Evolutionary conservation across 2,888 invertebrate species (phyloP).

Genomic region (Standfussiana lucernea): DNA sequence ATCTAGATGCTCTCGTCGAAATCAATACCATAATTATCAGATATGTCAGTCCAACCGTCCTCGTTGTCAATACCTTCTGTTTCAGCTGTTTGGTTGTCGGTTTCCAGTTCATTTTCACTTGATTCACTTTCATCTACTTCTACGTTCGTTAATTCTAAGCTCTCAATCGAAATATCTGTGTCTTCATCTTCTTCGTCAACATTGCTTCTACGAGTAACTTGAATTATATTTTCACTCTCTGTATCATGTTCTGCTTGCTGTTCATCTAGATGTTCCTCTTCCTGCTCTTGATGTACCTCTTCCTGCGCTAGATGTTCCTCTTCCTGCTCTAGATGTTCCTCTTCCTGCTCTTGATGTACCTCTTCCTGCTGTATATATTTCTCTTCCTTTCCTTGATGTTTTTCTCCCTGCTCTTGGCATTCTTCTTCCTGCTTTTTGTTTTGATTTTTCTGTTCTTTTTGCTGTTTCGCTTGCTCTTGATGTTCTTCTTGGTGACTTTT

Average conservation of each 20-base stretch:
- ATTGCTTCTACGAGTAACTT: slow-evolving; percentile 13
- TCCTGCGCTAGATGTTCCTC: too few relatives aligned
- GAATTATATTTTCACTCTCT: slow-evolving; percentile 31
- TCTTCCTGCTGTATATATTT: too few relatives aligned
- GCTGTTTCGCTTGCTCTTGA: slow-evolving; percentile 1
- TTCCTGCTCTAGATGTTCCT: too few relatives aligned
- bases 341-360: too few relatives aligned
- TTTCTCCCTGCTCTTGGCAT: not conserved
- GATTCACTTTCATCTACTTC: slow-evolving; percentile 15
- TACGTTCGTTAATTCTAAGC: slow-evolving; percentile 17
- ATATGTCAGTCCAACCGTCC: slow-evolving; percentile 27
- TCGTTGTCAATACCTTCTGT: slow-evolving; percentile 29
- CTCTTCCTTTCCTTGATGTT: too few relatives aligned
- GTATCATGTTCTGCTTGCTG: too few relatives aligned
- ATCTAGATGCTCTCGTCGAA: too few relatives aligned
- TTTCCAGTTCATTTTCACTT: slow-evolving; percentile 28
- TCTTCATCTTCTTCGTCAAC: slow-evolving; percentile 10
- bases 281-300: too few relatives aligned
- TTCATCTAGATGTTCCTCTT: slow-evolving; percentile 5
- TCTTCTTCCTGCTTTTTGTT: slow-evolving; percentile 17
- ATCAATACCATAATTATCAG: slow-evolving; percentile 28
- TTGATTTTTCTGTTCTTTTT: slow-evolving; percentile 9
- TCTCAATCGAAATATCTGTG: slow-evolving; percentile 28
- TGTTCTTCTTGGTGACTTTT: slow-evolving; percentile 18
- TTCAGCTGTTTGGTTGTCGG: slow-evolving; percentile 25